Evolutionary conservation across 2,888 invertebrate species (phyloP), one percentile per base, ranked within the genome.

Genomic region (Phorcus lineatus): DNA sequence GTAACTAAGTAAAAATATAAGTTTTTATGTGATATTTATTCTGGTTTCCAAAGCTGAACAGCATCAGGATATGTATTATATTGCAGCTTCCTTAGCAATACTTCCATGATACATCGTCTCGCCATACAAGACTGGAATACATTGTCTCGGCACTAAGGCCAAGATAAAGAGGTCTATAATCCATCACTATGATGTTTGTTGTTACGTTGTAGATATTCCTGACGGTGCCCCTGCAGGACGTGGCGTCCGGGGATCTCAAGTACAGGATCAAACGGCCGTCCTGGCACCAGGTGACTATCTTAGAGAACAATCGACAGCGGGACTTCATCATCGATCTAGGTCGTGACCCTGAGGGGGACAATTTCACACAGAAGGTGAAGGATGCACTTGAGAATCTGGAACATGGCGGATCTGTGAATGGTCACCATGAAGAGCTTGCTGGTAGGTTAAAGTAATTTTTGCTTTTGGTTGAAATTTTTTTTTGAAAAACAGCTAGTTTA

Each of bases 191-290:
- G n/a, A n/a, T n/a, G n/a, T n/a, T n/a, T n/a, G n/a, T n/a, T n/a
- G n/a, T n/a, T n/a, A n/a, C n/a, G 54, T 86, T 84, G 74, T 84
- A 87, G 87, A 82, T 87, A 22, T 84, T 81, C 76, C 76, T 87
- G 55, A 81, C 75, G 66, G 76, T 84, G 1, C 80, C 83, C 22
- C 78, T 87, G 24, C 82, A 83, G 57, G 66, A 74, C 2, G 31
- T 79, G 11, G 67, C 80, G 66, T 62, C 66, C 17, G 85, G 84
- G 0, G 78, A 77, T 19, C 67, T 86, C 17, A 74, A 53, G 19
- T 87, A 85, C 54, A 36, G 57, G 55, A 75, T 81, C 36, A 78
- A 78, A 47, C 79, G 80, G 2, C 28, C 75, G 40, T 31, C 53
- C 24, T 85, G 83, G 85, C 86, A 86, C 36, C 82, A 87, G 40